A percentile compares a stretch with the other conserved stretches of the same genome.
phyloP scores from a whole-genome alignment of 2,888 invertebrate genomes.

The Nezara viridula region DNA sequence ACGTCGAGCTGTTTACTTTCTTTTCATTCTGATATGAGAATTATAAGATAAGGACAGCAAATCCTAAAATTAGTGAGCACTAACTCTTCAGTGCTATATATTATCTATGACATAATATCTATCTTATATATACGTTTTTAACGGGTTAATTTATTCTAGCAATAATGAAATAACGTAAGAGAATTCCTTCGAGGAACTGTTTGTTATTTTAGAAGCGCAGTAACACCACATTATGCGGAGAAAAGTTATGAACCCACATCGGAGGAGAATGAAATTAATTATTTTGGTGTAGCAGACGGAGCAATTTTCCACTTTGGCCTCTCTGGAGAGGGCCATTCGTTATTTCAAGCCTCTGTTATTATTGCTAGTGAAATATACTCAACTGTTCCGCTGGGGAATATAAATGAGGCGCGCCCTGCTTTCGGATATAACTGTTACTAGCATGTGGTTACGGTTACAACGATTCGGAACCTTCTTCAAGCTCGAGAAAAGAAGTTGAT shows the following conservation, averaged over 20 bases:
- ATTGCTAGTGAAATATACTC: slow-evolving; percentile 34
- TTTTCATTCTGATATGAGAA: too few relatives aligned
- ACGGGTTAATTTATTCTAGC: neutral
- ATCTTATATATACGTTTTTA: too few relatives aligned
- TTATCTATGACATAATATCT: too few relatives aligned
- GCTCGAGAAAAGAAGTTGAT: neutral
- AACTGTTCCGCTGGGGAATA: neutral
- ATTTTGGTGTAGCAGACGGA: slow-evolving; percentile 19
- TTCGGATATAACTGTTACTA: neutral
- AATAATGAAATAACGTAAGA: neutral
- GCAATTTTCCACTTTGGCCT: slow-evolving; percentile 11
- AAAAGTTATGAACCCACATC: slow-evolving; percentile 19
- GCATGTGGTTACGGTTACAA: neutral
- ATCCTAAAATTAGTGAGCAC: too few relatives aligned
- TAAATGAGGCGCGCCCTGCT: neutral
- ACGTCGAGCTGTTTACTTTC: too few relatives aligned
- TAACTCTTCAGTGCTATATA: too few relatives aligned
- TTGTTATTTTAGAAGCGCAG: slow-evolving; percentile 3
- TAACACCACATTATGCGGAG: neutral
- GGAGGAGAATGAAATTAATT: slow-evolving; percentile 5
- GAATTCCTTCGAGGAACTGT: neutral
- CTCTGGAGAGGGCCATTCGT: neutral
- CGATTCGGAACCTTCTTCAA: neutral
- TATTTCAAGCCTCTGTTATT: slow-evolving; percentile 10
- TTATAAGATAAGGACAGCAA: too few relatives aligned